Conservation (phyloP, 1,140 invertebrate species). For the Catajapyx aquilonaris region DNA sequence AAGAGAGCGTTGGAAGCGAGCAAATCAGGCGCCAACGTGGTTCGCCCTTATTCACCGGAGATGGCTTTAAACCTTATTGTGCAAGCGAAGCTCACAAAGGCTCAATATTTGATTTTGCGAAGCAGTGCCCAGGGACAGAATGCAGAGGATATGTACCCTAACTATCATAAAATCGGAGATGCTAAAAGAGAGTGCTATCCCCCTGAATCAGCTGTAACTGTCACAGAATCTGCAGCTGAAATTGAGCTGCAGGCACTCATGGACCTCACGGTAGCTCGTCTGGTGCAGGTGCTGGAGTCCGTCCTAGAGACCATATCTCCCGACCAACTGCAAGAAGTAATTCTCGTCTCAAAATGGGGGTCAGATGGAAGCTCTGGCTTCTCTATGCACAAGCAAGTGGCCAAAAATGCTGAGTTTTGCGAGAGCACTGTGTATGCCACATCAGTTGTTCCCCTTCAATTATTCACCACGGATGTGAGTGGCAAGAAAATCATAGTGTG, state of each 20-base stretch:
- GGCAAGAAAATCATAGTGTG: conserved; percentile 14
- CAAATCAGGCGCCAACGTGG: not conserved
- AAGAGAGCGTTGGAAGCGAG: too few relatives aligned
- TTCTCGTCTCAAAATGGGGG: conserved; percentile 17
- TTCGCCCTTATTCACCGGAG: not conserved
- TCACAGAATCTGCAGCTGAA: conserved; percentile 11
- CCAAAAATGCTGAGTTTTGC: conserved; percentile 9
- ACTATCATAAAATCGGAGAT: conserved; percentile 10
- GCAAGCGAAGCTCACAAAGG: conserved; percentile 1
- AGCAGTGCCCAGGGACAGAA: not conserved
- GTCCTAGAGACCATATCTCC: conserved; percentile 10
- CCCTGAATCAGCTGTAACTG: conserved; percentile 7
- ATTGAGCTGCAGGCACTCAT: conserved; percentile 12
- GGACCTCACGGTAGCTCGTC: conserved; percentile 11
- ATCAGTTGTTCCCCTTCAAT: conserved; percentile 15
- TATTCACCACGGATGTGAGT: conserved; percentile 4
- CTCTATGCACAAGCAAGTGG: conserved; percentile 14
- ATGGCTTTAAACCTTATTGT: conserved; percentile 1
- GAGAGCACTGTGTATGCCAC: conserved; percentile 14
- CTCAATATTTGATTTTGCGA: conserved; percentile 3
- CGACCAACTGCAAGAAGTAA: conserved; percentile 8
- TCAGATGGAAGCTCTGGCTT: conserved; percentile 16
- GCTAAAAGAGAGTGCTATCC: conserved; percentile 11
- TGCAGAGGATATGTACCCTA: conserved; percentile 3
- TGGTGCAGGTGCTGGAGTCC: conserved; percentile 9